phyloP scores from a whole-genome alignment of 2,888 invertebrate species.

The Disparrhopalites patrizii region DNA sequence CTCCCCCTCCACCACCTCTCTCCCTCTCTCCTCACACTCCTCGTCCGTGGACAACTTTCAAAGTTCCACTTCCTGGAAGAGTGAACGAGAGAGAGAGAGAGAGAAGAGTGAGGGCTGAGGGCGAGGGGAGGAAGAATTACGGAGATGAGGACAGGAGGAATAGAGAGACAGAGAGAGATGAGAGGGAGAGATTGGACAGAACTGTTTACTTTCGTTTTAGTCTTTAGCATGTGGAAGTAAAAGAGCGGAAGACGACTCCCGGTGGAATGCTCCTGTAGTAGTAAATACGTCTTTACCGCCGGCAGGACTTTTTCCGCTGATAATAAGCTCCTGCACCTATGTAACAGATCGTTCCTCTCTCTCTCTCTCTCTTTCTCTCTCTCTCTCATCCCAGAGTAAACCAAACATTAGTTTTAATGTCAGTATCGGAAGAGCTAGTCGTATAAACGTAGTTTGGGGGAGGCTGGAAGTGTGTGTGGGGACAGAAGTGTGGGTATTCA shows the following conservation, averaged over 20 bases:
- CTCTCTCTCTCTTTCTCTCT: too few relatives aligned
- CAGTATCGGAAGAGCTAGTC: slow-evolving; percentile 12
- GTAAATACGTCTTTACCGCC: too few relatives aligned
- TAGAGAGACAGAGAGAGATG: slow-evolving; percentile 1
- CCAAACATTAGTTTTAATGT: slow-evolving; percentile 16
- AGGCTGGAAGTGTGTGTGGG: background rate
- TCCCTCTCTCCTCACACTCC: background rate
- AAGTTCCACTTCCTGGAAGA: too few relatives aligned
- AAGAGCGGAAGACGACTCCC: slow-evolving; percentile 18
- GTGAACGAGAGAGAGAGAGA: background rate
- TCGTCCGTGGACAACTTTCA: too few relatives aligned
- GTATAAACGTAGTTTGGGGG: too few relatives aligned
- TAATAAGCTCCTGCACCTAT: too few relatives aligned
- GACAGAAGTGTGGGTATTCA: background rate
- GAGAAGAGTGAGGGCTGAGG: slow-evolving; percentile 1
- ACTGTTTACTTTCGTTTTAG: slow-evolving; percentile 36
- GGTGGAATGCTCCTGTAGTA: slow-evolving; percentile 3
- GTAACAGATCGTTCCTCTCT: too few relatives aligned
- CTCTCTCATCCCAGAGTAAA: background rate
- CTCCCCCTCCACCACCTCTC: background rate
- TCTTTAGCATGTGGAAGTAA: too few relatives aligned
- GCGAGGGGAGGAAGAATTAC: background rate
- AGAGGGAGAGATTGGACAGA: slow-evolving; percentile 37
- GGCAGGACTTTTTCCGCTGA: too few relatives aligned
- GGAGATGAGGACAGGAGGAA: too few relatives aligned